These are phyloP conservation scores for Cirrhinus mrigala DNA, from an alignment of 2,797 vertebrate genomes.

Conservation along the genomic window DNA sequence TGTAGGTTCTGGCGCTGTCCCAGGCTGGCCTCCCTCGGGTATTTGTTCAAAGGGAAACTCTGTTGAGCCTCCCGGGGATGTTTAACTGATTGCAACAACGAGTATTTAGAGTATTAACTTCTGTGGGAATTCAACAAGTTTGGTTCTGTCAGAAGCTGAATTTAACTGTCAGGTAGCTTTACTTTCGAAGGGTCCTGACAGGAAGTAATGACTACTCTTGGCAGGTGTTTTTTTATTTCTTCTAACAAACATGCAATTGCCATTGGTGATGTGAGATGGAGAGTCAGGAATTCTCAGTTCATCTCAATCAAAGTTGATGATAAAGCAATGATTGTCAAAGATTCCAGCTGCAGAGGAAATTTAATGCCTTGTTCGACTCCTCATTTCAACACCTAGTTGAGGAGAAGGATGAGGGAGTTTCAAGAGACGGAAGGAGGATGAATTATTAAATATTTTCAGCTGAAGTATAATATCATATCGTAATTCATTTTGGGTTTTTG, in stretches of 20 bases:
- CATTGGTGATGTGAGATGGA: slow-evolving; percentile 67
- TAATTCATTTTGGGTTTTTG: slow-evolving; percentile 58
- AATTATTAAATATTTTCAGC: slow-evolving; percentile 79
- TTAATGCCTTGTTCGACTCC: slow-evolving; percentile 71
- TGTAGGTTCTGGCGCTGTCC: slow-evolving; percentile 92
- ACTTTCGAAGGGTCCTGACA: slow-evolving; percentile 88
- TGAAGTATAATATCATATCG: slow-evolving; percentile 75
- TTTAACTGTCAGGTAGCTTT: slow-evolving; percentile 96
- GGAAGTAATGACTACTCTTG: slow-evolving; percentile 90
- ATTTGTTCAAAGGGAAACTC: slow-evolving; percentile 93
- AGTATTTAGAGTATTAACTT: slow-evolving; percentile 92
- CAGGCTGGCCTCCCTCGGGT: slow-evolving; percentile 90
- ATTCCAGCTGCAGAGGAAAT: slow-evolving; percentile 75
- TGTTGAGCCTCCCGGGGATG: slow-evolving; percentile 92
- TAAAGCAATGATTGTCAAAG: slow-evolving; percentile 75
- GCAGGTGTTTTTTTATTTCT: slow-evolving; percentile 32
- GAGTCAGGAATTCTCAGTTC: slow-evolving; percentile 57
- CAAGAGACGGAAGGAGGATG: slow-evolving; percentile 67
- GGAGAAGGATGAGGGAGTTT: slow-evolving; percentile 69
- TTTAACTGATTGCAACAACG: slow-evolving; percentile 97
- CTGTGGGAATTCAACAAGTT: slow-evolving; percentile 94
- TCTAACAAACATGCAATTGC: slow-evolving; percentile 69
- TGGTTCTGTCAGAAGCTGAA: slow-evolving; percentile 90
- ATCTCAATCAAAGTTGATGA: slow-evolving; percentile 69
- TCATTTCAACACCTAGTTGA: slow-evolving; percentile 70